These are phyloP conservation scores for Pseudomyrmex pallidus DNA, from an alignment of 1,140 invertebrate genomes.

Conservation along the genomic window DNA sequence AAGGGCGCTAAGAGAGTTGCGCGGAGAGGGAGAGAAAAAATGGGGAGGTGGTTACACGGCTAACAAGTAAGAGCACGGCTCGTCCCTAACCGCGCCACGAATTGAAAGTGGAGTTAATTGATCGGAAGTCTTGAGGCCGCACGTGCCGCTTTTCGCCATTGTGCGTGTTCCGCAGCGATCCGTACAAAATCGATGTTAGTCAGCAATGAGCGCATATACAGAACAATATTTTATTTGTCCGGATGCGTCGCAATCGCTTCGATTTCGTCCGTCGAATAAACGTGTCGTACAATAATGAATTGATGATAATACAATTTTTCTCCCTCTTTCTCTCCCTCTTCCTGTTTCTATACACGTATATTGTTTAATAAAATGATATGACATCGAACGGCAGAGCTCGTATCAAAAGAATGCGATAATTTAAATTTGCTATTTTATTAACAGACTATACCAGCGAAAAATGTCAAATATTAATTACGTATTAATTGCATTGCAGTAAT, in stretches of 20 bases:
- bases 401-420: slow-evolving; percentile 20
- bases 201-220: slow-evolving; percentile 59
- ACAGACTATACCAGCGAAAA: background rate
- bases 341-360: background rate
- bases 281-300: slow-evolving; percentile 29
- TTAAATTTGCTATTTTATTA: slow-evolving; percentile 44
- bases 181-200: slow-evolving; percentile 65
- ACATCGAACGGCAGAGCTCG: slow-evolving; percentile 18
- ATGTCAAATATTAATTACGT: slow-evolving; percentile 24
- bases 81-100: slow-evolving; percentile 64
- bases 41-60: slow-evolving; percentile 50
- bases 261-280: slow-evolving; percentile 38
- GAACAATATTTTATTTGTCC: slow-evolving; percentile 68
- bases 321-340: background rate
- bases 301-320: slow-evolving; percentile 28
- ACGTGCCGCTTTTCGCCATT: slow-evolving; percentile 78
- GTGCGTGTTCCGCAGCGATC: slow-evolving; percentile 59
- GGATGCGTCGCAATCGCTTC: slow-evolving; percentile 38
- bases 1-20: slow-evolving; percentile 75
- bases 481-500: slow-evolving; percentile 32
- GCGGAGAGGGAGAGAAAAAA: slow-evolving; percentile 28
- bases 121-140: slow-evolving; percentile 82
- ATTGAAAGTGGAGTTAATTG: slow-evolving; percentile 81
- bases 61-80: slow-evolving; percentile 71
- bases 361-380: slow-evolving; percentile 36